Percentiles rank a stretch among this genome's conserved stretches.
Conservation (phyloP, 2,113 vertebrate genomes). For the Mixornis gularis region DNA sequence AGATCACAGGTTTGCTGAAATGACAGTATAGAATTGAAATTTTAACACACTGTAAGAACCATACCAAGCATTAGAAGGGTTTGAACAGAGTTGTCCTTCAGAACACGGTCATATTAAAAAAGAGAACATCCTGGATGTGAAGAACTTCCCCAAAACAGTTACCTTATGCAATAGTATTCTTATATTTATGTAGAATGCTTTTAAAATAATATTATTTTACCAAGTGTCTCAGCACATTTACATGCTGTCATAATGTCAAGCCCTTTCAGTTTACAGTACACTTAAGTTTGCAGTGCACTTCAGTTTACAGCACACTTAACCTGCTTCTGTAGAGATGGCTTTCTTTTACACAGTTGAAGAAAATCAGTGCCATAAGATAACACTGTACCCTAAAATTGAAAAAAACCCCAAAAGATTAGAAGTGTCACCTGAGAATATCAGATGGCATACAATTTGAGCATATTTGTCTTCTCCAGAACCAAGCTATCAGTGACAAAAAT, state of each 20-base stretch:
- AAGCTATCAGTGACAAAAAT: not conserved
- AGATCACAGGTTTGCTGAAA: conserved; percentile 78
- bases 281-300: not conserved
- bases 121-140: not conserved
- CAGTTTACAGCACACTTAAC: not conserved
- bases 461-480: not conserved
- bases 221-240: not conserved
- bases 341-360: not conserved
- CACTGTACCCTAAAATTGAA: not conserved
- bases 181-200: not conserved
- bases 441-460: not conserved
- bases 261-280: not conserved
- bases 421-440: not conserved
- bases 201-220: not conserved
- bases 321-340: not conserved
- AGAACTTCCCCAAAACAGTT: not conserved
- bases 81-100: not conserved
- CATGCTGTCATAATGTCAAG: not conserved
- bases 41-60: not conserved
- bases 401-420: not conserved
- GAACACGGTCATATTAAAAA: not conserved
- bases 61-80: not conserved
- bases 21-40: not conserved
- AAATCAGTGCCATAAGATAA: not conserved
- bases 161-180: not conserved